phyloP scores from a whole-genome alignment of 2,113 vertebrate species.

The Marcusenius ussheri region DNA sequence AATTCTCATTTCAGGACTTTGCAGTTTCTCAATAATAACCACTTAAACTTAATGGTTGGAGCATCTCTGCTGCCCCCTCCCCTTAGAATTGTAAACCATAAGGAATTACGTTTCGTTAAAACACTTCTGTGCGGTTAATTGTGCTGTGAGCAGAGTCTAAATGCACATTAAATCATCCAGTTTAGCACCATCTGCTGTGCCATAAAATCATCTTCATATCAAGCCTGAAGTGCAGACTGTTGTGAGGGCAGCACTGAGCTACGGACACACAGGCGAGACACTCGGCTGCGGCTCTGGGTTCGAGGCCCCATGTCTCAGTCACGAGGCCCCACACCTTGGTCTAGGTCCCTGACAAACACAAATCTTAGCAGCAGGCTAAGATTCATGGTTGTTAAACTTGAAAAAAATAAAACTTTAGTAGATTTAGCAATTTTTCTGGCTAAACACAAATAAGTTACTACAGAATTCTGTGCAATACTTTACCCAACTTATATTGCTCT shows the following conservation, averaged over 20 bases:
- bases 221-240: not conserved
- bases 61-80: slow-evolving; percentile 12
- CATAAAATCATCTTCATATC: not conserved
- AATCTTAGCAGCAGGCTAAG: not conserved
- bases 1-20: slow-evolving; percentile 17
- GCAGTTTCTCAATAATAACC: slow-evolving; percentile 23
- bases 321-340: not conserved
- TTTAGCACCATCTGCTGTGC: not conserved
- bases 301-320: not conserved
- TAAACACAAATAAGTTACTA: not conserved
- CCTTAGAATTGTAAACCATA: not conserved
- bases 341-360: not conserved
- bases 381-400: not conserved
- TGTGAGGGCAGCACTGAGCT: not conserved
- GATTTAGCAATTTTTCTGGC: not conserved
- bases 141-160: slow-evolving; percentile 9
- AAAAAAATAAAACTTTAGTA: not conserved
- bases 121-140: slow-evolving; percentile 12
- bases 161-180: slow-evolving; percentile 16
- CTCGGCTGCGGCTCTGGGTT: not conserved
- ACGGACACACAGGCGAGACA: not conserved
- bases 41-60: slow-evolving; percentile 26
- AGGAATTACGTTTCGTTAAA: slow-evolving; percentile 19
- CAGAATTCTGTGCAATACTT: not conserved
- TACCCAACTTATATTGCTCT: not conserved